Base-by-base conservation (phyloP, 1,140 invertebrate species). In the Drosophila leontia region DNA sequence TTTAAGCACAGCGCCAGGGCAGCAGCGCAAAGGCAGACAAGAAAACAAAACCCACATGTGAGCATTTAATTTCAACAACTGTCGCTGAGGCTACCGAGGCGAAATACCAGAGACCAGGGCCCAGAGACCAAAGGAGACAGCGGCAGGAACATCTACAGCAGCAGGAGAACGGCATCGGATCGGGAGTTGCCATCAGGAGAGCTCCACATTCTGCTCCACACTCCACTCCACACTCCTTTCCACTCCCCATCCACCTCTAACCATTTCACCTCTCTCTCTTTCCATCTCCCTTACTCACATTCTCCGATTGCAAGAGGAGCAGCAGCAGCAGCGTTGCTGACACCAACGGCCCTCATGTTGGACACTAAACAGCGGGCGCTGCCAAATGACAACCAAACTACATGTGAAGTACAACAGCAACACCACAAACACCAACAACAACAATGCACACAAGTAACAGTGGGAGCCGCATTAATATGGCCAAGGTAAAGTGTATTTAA, bases 11-110 rank as follows among this genome's bases (percentile, higher is more conserved):
- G 48, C 39, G 67, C 62, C 62, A 65, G 67, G 62, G 23, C 45
- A 26, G 23, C 48, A 39, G 7, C 17, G 17, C 37, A 45, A 55
- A 45, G 34, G 62, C 69, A 76, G 76, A 80, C 79, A 78, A 75
- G 81, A 74, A 77, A 82, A 78, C 78, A 91, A 91, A 91, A 82
- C 87, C 87, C 86, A 91, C 86, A 91, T 91, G 86, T 91, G 86
- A 91, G 86, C 86, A 91, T 91, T 91, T 91, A 91, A 91, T 91
- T 91, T 91, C 87, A 91, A 91, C 86, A 91, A 91, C 86, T 91
- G 86, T 91, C 87, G 87, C 82, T 72, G 79, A 50, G 68, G 62
- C 81, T 79, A 87, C 82, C 74, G 53, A 78, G 63, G 68, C 59
- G 77, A 74, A 91, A 90, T 83, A 75, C 85, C 85, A 86, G 78